Evolutionary conservation across 1,140 invertebrate species (phyloP), one percentile per base, ranked within the genome.

Genomic region (Polypedilum pembai): DNA sequence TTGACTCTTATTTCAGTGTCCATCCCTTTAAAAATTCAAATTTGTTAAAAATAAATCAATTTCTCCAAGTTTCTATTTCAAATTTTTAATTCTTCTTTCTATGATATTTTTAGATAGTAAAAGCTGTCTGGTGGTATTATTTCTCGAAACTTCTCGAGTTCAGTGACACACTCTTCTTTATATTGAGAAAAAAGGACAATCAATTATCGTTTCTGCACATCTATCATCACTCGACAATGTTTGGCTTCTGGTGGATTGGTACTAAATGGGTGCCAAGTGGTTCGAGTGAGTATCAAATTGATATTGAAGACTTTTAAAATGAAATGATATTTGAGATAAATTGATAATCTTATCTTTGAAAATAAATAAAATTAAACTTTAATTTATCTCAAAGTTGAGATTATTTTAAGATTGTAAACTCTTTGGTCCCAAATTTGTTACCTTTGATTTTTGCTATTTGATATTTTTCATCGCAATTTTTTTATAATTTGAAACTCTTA

Each of bases 261-360:
- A 91, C 96, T 76, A 96, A 96, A 86, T 98, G 94, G 92, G 94
- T 97, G 8, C 94, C 95, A 17, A 95, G 95, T 80, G 96, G 96
- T 75, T 94, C 93, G 40, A 90, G 93, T 94, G 83, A 90, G 90
- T 88, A 77, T 65, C n/a, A 75, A 76, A 56, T 56, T 15, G 24
- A 33, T n/a, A 33, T 33, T 33, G 24, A 33, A 5, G 1, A 5
- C 5, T 33, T 33, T 33, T 33, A 33, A 33, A 33, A 5, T 33
- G 24, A 1, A 33, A 33, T 33, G 24, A 33, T 33, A n/a, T n/a
- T n/a, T n/a, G n/a, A n/a, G n/a, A n/a, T n/a, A n/a, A n/a, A n/a
- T n/a, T n/a, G n/a, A n/a, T n/a, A n/a, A n/a, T n/a, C n/a, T n/a
- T n/a, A n/a, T n/a, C n/a, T n/a, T n/a, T n/a, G n/a, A n/a, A n/a